Base-by-base conservation (phyloP, 2,797 vertebrate genomes). In the Echiichthys vipera region DNA sequence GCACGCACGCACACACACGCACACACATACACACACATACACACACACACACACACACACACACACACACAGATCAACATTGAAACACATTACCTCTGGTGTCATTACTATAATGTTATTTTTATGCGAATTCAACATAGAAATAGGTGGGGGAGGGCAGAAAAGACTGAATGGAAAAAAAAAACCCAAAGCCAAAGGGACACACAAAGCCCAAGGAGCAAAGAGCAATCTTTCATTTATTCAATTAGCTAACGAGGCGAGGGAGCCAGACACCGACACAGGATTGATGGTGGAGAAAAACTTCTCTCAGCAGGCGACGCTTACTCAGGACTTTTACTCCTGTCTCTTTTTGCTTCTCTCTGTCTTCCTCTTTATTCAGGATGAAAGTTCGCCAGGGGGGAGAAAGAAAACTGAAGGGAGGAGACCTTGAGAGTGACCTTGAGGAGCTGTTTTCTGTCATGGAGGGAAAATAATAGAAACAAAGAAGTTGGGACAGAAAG, bases 201-300 rank as follows among this genome's bases (percentile, higher is more conserved):
- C 78, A 80, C 67, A 17, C 73, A 45, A 61, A 54, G 62, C 83
- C 87, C 70, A 85, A 81, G 76, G 87, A 89, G 78, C 73, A 79
- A 80, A 93, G 92, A 93, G 94, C 93, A 93, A 95, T 95, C 95
- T 94, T 95, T 94, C 90, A 94, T 92, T 91, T 91, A 93, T 93
- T 94, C 91, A 93, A 93, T 95, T 94, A 94, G 89, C 92, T 93
- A 94, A 93, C 87, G 86, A 94, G 91, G 87, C 86, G 84, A 91
- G 82, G 85, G 85, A 88, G 88, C 89, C 91, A 90, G 87, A 82
- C 83, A 55, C 79, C 68, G 66, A 78, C 72, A 15, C 71, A 92
- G 86, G 91, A 92, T 92, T 91, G 91, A 93, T 94, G 90, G 84
- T 15, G 84, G 81, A 58, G 86, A 84, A 87, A 85, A 90, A 84